Conservation (phyloP, 2,888 invertebrate species). For the Chydorus sphaericus region DNA sequence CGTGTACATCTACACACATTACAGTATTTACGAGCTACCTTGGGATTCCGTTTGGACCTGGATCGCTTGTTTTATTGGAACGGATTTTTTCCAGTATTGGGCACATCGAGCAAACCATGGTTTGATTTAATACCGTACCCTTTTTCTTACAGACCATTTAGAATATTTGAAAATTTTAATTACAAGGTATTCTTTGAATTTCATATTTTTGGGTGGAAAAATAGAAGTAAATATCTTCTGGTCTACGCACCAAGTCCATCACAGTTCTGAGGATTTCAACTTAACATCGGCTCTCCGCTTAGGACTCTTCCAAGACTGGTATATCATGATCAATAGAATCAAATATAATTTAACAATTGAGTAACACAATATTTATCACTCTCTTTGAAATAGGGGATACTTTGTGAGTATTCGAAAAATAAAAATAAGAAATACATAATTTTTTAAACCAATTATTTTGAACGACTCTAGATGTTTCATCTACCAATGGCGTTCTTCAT, state of each 20-base stretch:
- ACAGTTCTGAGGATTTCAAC: constrained; percentile 80
- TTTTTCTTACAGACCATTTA: too few relatives aligned
- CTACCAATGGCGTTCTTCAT: constrained; percentile 48
- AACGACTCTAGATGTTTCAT: constrained; percentile 24
- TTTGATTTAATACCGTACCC: too few relatives aligned
- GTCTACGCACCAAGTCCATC: constrained; percentile 83
- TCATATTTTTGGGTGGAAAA: background rate
- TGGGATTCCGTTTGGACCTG: constrained; percentile 69
- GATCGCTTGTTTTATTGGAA: constrained; percentile 61
- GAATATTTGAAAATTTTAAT: too few relatives aligned
- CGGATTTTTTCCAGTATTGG: constrained; percentile 83
- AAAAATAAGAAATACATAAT: too few relatives aligned
- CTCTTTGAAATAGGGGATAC: too few relatives aligned
- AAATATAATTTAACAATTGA: background rate
- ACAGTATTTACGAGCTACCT: constrained; percentile 48
- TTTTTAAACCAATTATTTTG: too few relatives aligned
- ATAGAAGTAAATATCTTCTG: constrained; percentile 73
- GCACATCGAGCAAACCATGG: constrained; percentile 79
- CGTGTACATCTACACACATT: constrained; percentile 60
- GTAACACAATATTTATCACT: background rate
- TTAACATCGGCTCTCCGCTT: constrained; percentile 69
- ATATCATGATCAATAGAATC: constrained; percentile 41
- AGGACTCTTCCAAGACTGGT: constrained; percentile 63
- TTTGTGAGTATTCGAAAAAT: too few relatives aligned
- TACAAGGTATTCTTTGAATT: too few relatives aligned